These are phyloP conservation scores for Dinoponera quadriceps DNA, from an alignment of 1,140 invertebrate species.

Conservation along the genomic window DNA sequence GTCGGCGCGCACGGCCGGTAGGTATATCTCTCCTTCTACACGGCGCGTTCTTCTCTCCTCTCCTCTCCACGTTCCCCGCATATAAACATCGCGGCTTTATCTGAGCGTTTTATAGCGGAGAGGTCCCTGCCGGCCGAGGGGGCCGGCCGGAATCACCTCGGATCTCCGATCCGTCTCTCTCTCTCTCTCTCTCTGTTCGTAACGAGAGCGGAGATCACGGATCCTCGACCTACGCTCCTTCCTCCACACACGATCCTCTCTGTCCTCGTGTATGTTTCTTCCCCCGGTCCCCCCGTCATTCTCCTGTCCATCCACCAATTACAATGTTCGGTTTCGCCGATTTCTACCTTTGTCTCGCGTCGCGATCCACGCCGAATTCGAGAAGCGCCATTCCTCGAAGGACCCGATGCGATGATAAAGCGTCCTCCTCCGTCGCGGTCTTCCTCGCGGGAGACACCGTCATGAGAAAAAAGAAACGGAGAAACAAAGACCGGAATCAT, in stretches of 20 bases:
- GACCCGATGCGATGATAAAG: constrained; percentile 48
- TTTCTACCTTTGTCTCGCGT: constrained; percentile 58
- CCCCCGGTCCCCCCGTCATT: not conserved
- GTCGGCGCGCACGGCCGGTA: constrained; percentile 69
- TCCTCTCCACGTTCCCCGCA: constrained; percentile 69
- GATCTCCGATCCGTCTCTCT: constrained; percentile 30
- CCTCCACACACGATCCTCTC: constrained; percentile 14
- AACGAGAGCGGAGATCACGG: constrained; percentile 39
- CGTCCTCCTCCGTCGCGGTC: not conserved
- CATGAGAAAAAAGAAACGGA: constrained; percentile 50
- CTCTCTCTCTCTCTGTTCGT: no score
- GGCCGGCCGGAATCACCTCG: constrained; percentile 57
- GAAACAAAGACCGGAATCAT: constrained; percentile 41
- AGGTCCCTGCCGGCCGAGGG: constrained; percentile 52
- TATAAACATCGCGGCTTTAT: constrained; percentile 82
- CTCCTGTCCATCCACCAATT: constrained; percentile 39
- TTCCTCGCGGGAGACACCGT: constrained; percentile 20
- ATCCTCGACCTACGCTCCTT: constrained; percentile 63
- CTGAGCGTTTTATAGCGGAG: constrained; percentile 78
- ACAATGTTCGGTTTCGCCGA: constrained; percentile 47
- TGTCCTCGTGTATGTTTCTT: constrained; percentile 6
- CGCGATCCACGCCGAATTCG: constrained; percentile 38
- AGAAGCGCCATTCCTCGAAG: constrained; percentile 1
- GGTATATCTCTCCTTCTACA: constrained; percentile 75
- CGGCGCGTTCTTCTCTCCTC: constrained; percentile 60